Base-by-base conservation (phyloP, 1,140 invertebrate genomes). In the Bradysia coprophila region DNA sequence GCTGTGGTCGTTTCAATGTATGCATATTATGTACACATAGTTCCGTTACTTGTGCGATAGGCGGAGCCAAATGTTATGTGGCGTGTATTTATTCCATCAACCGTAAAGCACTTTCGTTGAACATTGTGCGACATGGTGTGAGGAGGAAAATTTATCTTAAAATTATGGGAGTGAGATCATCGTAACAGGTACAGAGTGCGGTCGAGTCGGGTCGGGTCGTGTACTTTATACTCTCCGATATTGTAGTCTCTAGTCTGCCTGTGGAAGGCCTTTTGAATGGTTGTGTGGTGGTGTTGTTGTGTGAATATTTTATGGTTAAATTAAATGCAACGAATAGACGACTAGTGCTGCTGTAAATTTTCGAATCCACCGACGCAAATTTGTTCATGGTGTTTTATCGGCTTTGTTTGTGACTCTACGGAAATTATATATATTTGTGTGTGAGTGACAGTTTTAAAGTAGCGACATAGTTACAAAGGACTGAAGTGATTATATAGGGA, bases 151-250 rank as follows among this genome's bases (percentile, higher is more conserved):
- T 28, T 28, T 28, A 28, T 28, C 24, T 28, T 8, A 28, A 28
- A n/a, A 28, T 8, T 28, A 28, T 28, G 24, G 24, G 24, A 28
- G 24, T 28, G 24, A 28, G 24, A 28, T 28, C 24, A 28, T 28
- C 24, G 24, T 28, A 28, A 28, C 24, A 28, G 24, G 13, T 8
- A 13, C 13, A 28, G 6, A 59, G 55, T 55, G 59, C 56, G 57
- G 53, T 53, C 52, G 52, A 55, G 57, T 59, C 57, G 57, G 57
- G 57, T 60, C 57, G 57, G 57, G 57, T 60, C 57, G 57, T 60
- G 57, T 60, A 60, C 57, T 57, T 59, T 60, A 58, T 59, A 55
- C 55, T 56, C 59, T 57, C 55, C 6, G 59, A 55, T 59, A 55
- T 59, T 8, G 24, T 28, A 8, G 57, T 51, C 58, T 57, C 54